Percentiles rank a stretch among this genome's conserved stretches.
Evolutionary conservation across 2,797 vertebrate genomes (phyloP).

Genomic region (Meda fulgida): DNA sequence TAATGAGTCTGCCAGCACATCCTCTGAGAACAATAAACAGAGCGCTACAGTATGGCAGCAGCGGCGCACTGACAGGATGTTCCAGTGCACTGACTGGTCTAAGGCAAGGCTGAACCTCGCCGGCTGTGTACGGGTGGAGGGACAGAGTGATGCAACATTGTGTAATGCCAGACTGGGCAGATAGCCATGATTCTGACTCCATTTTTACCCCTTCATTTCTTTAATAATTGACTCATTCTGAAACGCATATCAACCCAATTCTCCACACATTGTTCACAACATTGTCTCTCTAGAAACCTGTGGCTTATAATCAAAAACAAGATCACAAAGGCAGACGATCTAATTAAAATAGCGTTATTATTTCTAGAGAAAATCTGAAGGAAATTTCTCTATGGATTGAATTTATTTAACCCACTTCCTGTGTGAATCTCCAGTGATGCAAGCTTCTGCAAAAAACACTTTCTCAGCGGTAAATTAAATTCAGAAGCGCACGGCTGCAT

Average conservation of each 20-base stretch:
- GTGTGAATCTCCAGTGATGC: slow-evolving; percentile 9
- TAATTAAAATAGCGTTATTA: not conserved
- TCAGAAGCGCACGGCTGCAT: not conserved
- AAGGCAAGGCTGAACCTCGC: not conserved
- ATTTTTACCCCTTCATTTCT: not conserved
- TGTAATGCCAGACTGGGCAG: slow-evolving; percentile 42
- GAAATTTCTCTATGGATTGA: not conserved
- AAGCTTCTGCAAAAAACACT: slow-evolving; percentile 24
- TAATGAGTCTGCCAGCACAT: slow-evolving; percentile 33
- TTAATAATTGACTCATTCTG: not conserved
- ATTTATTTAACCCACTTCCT: slow-evolving; percentile 30
- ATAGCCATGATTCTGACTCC: not conserved
- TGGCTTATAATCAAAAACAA: not conserved
- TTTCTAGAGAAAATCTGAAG: not conserved
- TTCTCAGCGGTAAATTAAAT: slow-evolving; percentile 9
- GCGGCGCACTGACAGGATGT: slow-evolving; percentile 29
- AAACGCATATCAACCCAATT: not conserved
- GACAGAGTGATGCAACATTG: slow-evolving; percentile 50
- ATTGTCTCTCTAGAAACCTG: slow-evolving; percentile 1
- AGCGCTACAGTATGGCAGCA: not conserved
- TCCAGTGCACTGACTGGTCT: slow-evolving; percentile 1
- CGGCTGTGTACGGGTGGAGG: slow-evolving; percentile 48
- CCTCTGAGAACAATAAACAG: slow-evolving; percentile 15
- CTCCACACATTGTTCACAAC: not conserved
- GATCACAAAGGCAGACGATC: not conserved